Conservation (phyloP, 2,113 vertebrate genomes). For the Dipodomys ordii region DNA sequence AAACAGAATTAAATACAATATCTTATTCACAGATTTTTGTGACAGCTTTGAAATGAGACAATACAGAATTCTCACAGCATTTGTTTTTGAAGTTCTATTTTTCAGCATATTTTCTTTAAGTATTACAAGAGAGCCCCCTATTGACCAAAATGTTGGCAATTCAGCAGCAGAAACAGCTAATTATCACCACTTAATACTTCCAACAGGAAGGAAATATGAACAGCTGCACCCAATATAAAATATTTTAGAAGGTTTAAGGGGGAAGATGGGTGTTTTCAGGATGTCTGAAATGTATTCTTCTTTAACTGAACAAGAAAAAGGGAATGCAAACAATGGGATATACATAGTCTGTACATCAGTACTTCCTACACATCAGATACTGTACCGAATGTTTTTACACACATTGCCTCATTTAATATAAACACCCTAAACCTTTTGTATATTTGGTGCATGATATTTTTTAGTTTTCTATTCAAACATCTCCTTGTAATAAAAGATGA, state of each 20-base stretch:
- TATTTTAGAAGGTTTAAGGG: slow-evolving; percentile 2
- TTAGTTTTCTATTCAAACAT: slow-evolving; percentile 36
- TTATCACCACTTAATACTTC: not conserved
- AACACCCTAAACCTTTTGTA: not conserved
- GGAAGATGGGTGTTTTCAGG: not conserved
- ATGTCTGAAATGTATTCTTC: not conserved
- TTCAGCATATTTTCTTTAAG: slow-evolving; percentile 66
- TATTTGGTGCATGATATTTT: not conserved
- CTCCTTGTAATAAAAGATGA: not conserved
- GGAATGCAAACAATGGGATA: not conserved
- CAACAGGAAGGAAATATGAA: not conserved
- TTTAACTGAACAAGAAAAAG: slow-evolving; percentile 24
- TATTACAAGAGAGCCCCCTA: slow-evolving; percentile 73
- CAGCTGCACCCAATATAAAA: not conserved
- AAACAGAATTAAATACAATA: slow-evolving; percentile 76
- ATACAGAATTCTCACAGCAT: slow-evolving; percentile 66
- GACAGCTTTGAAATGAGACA: slow-evolving; percentile 74
- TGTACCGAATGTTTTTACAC: not conserved
- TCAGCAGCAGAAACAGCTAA: slow-evolving; percentile 22
- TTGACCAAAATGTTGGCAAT: slow-evolving; percentile 69
- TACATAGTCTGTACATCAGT: not conserved
- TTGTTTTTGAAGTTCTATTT: slow-evolving; percentile 64
- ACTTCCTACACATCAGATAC: not conserved
- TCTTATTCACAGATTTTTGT: slow-evolving; percentile 69
- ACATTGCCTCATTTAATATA: not conserved